Percentiles rank a stretch among this genome's conserved stretches.
These are phyloP conservation scores for Agrochola lota DNA, from an alignment of 2,888 invertebrate species.

Conservation along the genomic window DNA sequence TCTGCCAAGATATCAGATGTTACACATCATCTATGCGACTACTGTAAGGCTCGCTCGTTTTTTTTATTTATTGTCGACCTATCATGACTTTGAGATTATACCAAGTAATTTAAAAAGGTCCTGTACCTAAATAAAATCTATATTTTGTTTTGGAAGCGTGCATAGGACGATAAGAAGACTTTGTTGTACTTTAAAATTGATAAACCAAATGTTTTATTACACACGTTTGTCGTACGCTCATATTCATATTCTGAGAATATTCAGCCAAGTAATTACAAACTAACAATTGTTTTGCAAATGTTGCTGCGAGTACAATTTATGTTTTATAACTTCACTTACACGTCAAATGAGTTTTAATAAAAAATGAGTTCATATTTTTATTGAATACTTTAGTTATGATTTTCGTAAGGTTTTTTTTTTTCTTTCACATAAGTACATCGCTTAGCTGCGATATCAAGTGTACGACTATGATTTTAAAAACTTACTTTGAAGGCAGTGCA, in stretches of 20 bases:
- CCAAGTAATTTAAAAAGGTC: not conserved
- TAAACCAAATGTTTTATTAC: slow-evolving; percentile 24
- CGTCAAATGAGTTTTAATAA: slow-evolving; percentile 41
- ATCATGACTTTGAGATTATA: not conserved
- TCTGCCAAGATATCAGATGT: no score
- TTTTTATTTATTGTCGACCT: not conserved
- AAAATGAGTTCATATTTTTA: slow-evolving; percentile 12
- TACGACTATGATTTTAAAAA: not conserved
- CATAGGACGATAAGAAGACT: not conserved
- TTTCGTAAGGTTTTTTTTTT: not conserved
- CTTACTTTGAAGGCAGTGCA: no score
- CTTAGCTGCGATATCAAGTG: not conserved
- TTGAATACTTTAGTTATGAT: not conserved
- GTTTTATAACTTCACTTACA: slow-evolving; percentile 42
- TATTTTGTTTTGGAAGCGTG: not conserved
- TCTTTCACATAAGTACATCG: not conserved
- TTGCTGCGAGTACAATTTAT: slow-evolving; percentile 46
- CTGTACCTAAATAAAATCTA: not conserved
- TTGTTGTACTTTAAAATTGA: slow-evolving; percentile 33
- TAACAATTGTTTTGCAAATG: slow-evolving; percentile 56
- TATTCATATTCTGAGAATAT: slow-evolving; percentile 31
- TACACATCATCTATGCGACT: no score
- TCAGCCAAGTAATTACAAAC: slow-evolving; percentile 52
- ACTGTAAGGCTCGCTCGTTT: no score
- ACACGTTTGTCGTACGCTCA: not conserved